These are phyloP conservation scores for Myotis davidii DNA, from an alignment of 2,113 vertebrate species.

Conservation along the genomic window DNA sequence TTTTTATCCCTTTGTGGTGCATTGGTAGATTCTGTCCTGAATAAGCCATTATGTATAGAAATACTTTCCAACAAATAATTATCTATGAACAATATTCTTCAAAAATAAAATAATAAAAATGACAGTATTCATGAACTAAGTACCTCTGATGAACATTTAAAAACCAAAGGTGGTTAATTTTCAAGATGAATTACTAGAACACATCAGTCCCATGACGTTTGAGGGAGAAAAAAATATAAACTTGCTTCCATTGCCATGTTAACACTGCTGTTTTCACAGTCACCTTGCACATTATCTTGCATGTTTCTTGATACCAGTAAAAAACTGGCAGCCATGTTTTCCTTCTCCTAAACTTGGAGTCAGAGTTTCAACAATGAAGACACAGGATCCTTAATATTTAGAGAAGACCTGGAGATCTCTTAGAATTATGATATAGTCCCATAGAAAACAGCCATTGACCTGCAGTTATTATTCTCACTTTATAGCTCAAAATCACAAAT, in stretches of 20 bases:
- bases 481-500: slow-evolving; percentile 1
- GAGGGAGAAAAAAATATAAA: not conserved
- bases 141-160: slow-evolving; percentile 11
- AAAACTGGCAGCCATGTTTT: not conserved
- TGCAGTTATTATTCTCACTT: not conserved
- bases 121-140: not conserved
- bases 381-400: not conserved
- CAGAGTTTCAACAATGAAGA: slow-evolving; percentile 1
- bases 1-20: not conserved
- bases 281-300: not conserved
- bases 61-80: slow-evolving; percentile 10
- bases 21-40: slow-evolving; percentile 15
- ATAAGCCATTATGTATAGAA: slow-evolving; percentile 19
- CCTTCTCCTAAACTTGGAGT: not conserved
- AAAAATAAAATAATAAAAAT: slow-evolving; percentile 33
- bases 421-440: not conserved
- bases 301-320: not conserved
- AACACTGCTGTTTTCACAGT: not conserved
- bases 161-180: slow-evolving; percentile 30
- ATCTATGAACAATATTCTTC: not conserved
- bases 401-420: not conserved
- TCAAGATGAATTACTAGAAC: slow-evolving; percentile 11
- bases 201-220: not conserved
- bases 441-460: not conserved
- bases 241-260: not conserved